Base-by-base conservation (phyloP, 2,797 vertebrate genomes). In the Chelon auratus region DNA sequence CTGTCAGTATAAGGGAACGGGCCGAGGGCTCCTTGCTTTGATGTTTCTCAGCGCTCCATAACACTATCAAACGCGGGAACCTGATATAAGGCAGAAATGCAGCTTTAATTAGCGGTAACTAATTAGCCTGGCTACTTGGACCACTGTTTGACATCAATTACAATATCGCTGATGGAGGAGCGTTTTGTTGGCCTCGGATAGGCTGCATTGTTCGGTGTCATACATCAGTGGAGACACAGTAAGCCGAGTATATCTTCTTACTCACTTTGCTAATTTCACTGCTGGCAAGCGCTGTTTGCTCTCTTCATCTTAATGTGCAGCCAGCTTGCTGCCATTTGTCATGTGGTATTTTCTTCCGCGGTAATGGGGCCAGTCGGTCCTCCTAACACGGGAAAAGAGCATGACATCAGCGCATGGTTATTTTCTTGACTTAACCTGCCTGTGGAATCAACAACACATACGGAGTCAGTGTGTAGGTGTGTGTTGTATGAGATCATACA, bases 301-400 rank as follows among this genome's bases (percentile, higher is more conserved):
- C 64, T 80, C 63, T 78, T 62, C 66, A 70, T 81, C 64, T 75
- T 83, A 86, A 69, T 75, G 78, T 42, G 39, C 51, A 40, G 68
- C 78, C 67, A 80, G 82, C 78, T 83, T 67, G 78, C 84, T 83
- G 81, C 82, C 77, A 90, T 93, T 91, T 92, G 88, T 93, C 83
- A 90, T 68, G 77, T 84, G 79, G 72, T 75, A 84, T 89, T 89
- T 90, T 81, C 72, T 10, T 62, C 60, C 52, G 56, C 0, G 9
- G 56, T 79, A 84, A 86, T 73, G 82, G 43, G 65, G 72, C 78
- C 67, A 51, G 58, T 61, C 57, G 37, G 69, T 67, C 63, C 59
- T 71, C 62, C 40, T 57, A 69, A 86, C 72, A 71, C 56, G 65
- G 73, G 69, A 66, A 78, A 81, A 37, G 58, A 50, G 78, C 62